Evolutionary conservation across 2,888 invertebrate genomes (phyloP).

Genomic region (Hirtodrosophila duncani): DNA sequence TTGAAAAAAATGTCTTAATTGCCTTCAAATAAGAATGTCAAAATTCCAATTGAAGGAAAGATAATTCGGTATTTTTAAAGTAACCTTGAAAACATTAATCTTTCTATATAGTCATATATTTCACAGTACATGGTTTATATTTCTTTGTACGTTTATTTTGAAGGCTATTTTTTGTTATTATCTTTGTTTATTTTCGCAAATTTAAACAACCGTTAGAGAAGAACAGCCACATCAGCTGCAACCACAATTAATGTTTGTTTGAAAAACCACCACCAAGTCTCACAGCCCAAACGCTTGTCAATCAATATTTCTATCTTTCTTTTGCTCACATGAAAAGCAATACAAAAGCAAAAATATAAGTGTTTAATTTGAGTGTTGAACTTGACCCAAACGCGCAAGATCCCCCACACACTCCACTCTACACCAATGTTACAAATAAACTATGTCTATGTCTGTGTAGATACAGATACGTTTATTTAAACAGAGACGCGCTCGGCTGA

Average conservation of each 20-base stretch:
- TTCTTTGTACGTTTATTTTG: no score
- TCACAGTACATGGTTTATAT: not conserved
- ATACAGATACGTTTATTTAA: constrained; percentile 3
- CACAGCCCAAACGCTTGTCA: not conserved
- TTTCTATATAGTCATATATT: constrained; percentile 1
- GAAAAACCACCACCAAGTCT: no score
- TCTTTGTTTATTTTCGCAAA: no score
- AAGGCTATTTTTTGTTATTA: no score
- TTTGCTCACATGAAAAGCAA: not conserved
- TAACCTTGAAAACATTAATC: no score
- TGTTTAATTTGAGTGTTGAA: constrained; percentile 16
- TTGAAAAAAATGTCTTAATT: no score
- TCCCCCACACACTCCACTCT: not conserved
- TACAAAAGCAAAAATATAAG: not conserved
- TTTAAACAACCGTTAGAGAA: no score
- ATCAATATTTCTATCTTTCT: not conserved
- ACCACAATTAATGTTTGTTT: not conserved
- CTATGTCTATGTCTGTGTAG: not conserved
- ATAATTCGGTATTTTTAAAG: no score
- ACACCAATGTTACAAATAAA: constrained; percentile 1
- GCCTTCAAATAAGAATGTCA: no score
- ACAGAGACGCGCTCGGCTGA: constrained; percentile 32
- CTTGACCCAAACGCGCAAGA: constrained; percentile 53
- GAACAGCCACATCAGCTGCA: not conserved
- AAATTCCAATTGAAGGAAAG: no score